A percentile compares a stretch with the other conserved stretches of the same genome.
Conservation (phyloP, 1,140 invertebrate genomes). For the Aplysia californica region DNA sequence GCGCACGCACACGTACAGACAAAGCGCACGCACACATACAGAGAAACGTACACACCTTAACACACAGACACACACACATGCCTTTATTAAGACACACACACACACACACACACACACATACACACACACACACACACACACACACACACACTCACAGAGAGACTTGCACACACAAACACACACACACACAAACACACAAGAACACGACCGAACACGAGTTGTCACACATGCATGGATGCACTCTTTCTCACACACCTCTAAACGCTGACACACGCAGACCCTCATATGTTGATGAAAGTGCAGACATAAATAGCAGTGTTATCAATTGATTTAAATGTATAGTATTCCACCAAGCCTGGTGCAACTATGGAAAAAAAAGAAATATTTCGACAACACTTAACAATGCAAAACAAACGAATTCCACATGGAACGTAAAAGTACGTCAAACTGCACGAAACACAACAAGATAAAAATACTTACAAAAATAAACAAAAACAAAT, state of each 20-base stretch:
- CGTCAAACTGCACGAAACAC: too few relatives aligned
- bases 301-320: too few relatives aligned
- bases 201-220: background rate
- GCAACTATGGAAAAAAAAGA: too few relatives aligned
- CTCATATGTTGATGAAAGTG: background rate
- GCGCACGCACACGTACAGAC: conserved; percentile 18
- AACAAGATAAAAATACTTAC: too few relatives aligned
- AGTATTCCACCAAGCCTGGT: too few relatives aligned
- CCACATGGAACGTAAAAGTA: too few relatives aligned
- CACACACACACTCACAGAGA: conserved; percentile 14
- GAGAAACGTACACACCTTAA: background rate
- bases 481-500: too few relatives aligned
- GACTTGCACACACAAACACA: conserved; percentile 16
- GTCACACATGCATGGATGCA: background rate
- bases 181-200: background rate
- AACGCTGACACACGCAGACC: background rate
- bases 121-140: conserved; percentile 7
- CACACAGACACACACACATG: conserved; percentile 19
- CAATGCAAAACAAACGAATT: too few relatives aligned
- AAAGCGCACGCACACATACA: conserved; percentile 1
- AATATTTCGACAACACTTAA: too few relatives aligned
- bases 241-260: background rate
- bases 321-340: too few relatives aligned
- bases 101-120: conserved; percentile 13
- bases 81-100: background rate